Conservation (phyloP, 1,140 invertebrate genomes). For the Drosophila simulans region DNA sequence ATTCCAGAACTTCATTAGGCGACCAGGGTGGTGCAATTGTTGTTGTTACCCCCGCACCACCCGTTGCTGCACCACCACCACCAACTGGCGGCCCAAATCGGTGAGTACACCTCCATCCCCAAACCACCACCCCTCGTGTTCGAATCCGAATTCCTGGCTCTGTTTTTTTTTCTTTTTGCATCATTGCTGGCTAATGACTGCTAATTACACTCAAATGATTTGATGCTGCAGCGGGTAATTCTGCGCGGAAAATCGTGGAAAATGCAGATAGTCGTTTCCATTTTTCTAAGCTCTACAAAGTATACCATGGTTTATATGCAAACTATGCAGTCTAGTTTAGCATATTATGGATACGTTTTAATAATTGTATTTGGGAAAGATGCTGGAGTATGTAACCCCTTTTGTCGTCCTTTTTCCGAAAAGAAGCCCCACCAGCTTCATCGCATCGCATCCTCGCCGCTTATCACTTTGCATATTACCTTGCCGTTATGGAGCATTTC, state of each 20-base stretch:
- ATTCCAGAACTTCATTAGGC: conserved; percentile 83
- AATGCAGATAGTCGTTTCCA: conserved; percentile 5
- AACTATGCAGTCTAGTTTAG: background rate
- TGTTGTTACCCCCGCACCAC: conserved; percentile 19
- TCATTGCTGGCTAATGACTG: conserved; percentile 48
- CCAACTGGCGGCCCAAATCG: conserved; percentile 40
- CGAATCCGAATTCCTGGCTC: conserved; percentile 1
- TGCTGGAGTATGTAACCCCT: no score
- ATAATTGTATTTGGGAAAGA: background rate
- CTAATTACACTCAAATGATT: conserved; percentile 69
- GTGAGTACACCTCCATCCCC: conserved; percentile 43
- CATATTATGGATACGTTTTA: background rate
- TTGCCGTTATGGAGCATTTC: conserved; percentile 59
- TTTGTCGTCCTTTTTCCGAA: no score
- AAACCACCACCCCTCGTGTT: background rate
- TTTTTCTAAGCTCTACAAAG: conserved; percentile 15
- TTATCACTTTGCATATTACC: conserved; percentile 61
- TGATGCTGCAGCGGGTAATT: conserved; percentile 15
- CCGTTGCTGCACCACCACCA: conserved; percentile 23
- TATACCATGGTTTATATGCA: conserved; percentile 23
- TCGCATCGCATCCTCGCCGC: conserved; percentile 16
- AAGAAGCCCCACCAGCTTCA: background rate
- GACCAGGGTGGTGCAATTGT: conserved; percentile 48
- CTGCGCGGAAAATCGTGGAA: conserved; percentile 5
- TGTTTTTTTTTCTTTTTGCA: background rate